Base-by-base conservation (phyloP, 2,888 invertebrate genomes). In the Meteorus colon region DNA sequence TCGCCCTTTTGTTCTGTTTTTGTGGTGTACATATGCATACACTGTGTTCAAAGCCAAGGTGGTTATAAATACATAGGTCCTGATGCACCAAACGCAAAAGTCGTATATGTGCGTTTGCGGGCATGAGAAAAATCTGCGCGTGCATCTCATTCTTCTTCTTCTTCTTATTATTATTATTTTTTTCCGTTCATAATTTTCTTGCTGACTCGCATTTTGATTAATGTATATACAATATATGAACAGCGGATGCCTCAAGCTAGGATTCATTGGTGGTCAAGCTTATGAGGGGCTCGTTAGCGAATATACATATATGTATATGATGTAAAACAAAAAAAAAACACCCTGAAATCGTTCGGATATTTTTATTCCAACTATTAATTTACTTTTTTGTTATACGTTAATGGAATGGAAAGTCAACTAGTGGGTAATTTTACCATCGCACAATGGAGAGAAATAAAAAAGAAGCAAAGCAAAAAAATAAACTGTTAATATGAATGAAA, bases 261-360 rank as follows among this genome's bases (percentile, higher is more conserved):
- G 34, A 37, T 41, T 41, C 65, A 65, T 65, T 37, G 65, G 65
- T 65, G 65, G 65, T 65, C 65, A 37, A 37, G 19, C 4, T 65
- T 65, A 37, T 65, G 37, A 65, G 24, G 41, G n/a, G 65, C 65
- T 65, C 65, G 65, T 65, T 65, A 65, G 37, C 10, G n/a, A 6
- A 55, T 19, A 24, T 55, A 55, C n/a, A n/a, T 41, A 12, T 12
- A 8, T 41, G 41, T 41, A 41, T 41, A 41, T 41, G 8, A 41
- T 48, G 48, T 4, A 5, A 16, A 4, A 48, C 10, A 48, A 4
- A n/a, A 48, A 48, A 41, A 48, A 16, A 48, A 48, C 14, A 24
- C 6, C 14, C 4, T 48, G 14, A 48, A n/a, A 16, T 48, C n/a
- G n/a, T 5, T n/a, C n/a, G 14, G n/a, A 14, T 14, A 48, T 48